Evolutionary conservation across 2,888 invertebrate genomes (phyloP).

Genomic region (Orthonevra nobilis): DNA sequence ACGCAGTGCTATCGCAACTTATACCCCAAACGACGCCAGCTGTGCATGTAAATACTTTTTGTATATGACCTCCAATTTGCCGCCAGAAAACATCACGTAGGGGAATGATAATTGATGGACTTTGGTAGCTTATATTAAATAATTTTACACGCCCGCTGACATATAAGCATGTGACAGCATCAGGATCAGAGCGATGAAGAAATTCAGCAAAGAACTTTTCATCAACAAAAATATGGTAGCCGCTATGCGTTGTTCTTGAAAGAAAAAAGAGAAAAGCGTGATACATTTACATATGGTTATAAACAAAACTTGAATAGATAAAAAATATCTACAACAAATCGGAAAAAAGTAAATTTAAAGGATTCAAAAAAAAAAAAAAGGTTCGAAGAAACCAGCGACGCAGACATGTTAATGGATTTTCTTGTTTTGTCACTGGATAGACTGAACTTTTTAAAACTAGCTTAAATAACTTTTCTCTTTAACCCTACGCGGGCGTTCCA

Average conservation of each 20-base stretch:
- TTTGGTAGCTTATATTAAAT: slow-evolving; percentile 83
- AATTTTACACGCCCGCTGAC: slow-evolving; percentile 89
- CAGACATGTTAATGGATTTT: too few species aligned
- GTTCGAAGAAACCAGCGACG: too few species aligned
- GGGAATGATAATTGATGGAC: slow-evolving; percentile 83
- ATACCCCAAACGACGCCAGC: slow-evolving; percentile 95
- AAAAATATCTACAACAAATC: too few species aligned
- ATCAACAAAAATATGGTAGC: slow-evolving; percentile 86
- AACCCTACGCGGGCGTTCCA: too few species aligned
- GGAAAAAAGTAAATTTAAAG: too few species aligned
- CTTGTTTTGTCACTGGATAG: too few species aligned
- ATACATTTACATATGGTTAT: too few species aligned
- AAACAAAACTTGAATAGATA: too few species aligned
- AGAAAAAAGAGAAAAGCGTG: slow-evolving; percentile 15
- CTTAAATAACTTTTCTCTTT: too few species aligned
- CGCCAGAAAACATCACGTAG: slow-evolving; percentile 91
- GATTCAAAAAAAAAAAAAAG: too few species aligned
- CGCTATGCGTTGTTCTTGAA: slow-evolving; percentile 79
- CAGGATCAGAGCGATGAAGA: slow-evolving; percentile 88
- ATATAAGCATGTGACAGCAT: slow-evolving; percentile 86
- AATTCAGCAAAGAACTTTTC: slow-evolving; percentile 86
- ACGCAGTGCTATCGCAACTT: slow-evolving; percentile 92
- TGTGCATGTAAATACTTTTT: slow-evolving; percentile 87
- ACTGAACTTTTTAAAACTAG: too few species aligned
- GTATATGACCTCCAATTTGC: slow-evolving; percentile 92